Conservation (phyloP, 1,140 invertebrate species). For the Nasonia longicornis region DNA sequence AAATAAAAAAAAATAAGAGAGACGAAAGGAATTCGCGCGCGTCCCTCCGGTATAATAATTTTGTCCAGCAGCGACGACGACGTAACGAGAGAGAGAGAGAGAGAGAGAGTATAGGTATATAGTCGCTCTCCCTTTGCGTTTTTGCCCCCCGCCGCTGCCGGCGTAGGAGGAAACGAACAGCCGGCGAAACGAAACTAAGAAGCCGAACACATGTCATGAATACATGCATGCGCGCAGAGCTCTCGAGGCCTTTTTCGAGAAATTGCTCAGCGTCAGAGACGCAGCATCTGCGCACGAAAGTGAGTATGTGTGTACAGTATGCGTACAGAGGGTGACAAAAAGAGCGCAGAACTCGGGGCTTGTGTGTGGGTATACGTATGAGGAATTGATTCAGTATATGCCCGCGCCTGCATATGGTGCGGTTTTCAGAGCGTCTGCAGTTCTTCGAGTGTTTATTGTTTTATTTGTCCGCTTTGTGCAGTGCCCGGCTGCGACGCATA, state of each 20-base stretch:
- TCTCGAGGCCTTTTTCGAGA: conserved; percentile 7
- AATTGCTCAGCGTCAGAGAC: not conserved
- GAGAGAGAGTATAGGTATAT: too few species aligned
- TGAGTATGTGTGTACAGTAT: not conserved
- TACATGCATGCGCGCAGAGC: conserved; percentile 6
- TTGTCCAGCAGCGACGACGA: not conserved
- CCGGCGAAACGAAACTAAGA: not conserved
- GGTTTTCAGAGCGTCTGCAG: not conserved
- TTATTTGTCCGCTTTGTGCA: not conserved
- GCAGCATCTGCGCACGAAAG: not conserved
- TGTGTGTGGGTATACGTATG: not conserved
- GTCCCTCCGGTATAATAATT: conserved; percentile 11
- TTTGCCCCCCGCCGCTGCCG: not conserved
- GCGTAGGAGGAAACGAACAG: not conserved
- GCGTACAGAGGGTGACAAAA: not conserved
- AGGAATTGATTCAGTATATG: not conserved
- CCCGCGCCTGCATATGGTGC: not conserved
- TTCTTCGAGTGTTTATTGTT: not conserved
- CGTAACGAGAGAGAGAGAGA: not conserved
- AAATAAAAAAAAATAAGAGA: conserved; percentile 5
- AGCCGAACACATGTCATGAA: conserved; percentile 21
- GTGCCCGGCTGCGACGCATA: not conserved
- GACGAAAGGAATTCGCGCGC: not conserved
- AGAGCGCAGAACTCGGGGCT: not conserved
- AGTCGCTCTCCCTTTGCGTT: conserved; percentile 3